Evolutionary conservation across 2,888 invertebrate species (phyloP).

Genomic region (Morpho achilles): DNA sequence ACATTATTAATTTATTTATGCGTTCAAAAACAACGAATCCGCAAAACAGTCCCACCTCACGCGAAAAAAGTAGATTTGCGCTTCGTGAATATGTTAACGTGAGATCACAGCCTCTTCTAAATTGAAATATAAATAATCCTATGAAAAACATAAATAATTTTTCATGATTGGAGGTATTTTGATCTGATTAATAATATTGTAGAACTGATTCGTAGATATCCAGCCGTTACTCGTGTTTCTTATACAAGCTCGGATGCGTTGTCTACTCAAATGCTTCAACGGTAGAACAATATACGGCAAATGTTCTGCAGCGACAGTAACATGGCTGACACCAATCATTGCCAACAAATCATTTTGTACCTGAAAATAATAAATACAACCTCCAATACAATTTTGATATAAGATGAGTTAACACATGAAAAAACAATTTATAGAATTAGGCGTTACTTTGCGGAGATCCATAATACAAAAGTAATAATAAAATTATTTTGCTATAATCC

Average conservation of each 20-base stretch:
- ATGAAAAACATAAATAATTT: slow-evolving; percentile 50
- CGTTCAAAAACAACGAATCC: too few relatives aligned
- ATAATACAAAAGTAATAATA: too few relatives aligned
- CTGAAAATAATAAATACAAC: slow-evolving; percentile 39
- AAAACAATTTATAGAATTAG: too few relatives aligned
- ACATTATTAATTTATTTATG: too few relatives aligned
- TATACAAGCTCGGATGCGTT: slow-evolving; percentile 46
- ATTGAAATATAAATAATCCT: slow-evolving; percentile 7
- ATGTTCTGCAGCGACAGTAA: slow-evolving; percentile 33
- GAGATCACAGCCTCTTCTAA: neutral
- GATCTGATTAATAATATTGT: slow-evolving; percentile 42
- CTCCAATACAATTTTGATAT: too few relatives aligned
- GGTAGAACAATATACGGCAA: slow-evolving; percentile 42
- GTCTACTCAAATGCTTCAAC: slow-evolving; percentile 56
- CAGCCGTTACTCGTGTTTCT: slow-evolving; percentile 28
- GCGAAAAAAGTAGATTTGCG: too few relatives aligned
- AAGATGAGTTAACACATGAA: too few relatives aligned
- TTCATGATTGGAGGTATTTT: slow-evolving; percentile 48
- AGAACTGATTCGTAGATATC: slow-evolving; percentile 42
- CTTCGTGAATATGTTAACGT: too few relatives aligned
- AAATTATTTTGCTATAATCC: too few relatives aligned
- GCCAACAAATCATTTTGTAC: slow-evolving; percentile 45
- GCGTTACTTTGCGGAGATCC: too few relatives aligned
- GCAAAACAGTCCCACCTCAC: too few relatives aligned
- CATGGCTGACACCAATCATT: slow-evolving; percentile 43